Base-by-base conservation (phyloP, 2,113 vertebrate genomes). In the Atrichornis clamosus region DNA sequence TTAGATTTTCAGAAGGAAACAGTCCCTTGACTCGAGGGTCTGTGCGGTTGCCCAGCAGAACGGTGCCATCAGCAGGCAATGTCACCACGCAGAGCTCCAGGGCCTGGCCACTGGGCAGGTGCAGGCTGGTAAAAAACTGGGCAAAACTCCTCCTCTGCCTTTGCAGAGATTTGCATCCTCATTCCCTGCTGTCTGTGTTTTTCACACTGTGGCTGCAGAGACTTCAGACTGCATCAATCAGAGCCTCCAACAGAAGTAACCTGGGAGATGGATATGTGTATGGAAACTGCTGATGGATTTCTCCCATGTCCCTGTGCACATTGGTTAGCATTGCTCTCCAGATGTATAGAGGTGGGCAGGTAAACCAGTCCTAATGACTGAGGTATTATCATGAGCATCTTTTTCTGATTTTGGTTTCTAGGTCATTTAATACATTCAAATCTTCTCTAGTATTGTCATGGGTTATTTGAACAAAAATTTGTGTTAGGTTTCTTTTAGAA, bases 291-390 rank as follows among this genome's bases (percentile, higher is more conserved):
- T 49, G 47, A 22, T 18, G 8, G 33, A 27, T 63, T 75, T 47
- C 44, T 55, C 35, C 11, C 0, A 3, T 19, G 15, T 35, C 19
- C 8, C 24, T 33, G 3, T 7, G 7, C 39, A 7, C 0, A 0
- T 1, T 64, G 20, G 14, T 42, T 58, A 50, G 11, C 2, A 1
- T 28, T 68, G 28, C 9, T 76, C 16, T 79, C 41, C 3, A 2
- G 32, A 10, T 5, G 3, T n/a, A 14, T 37, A 14, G 15, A 39
- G 19, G 16, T 10, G 30, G n/a, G 47, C 6, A 15, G 13, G 10
- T 68, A n/a, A 59, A 76, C 22, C 55, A 65, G 6, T 41, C 41
- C 30, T 69, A 20, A 55, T 41, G 30, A 26, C 18, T 47, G 20
- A 52, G 11, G 13, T 12, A 33, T 47, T 5, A 3, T 30, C n/a